A percentile compares a stretch with the other conserved stretches of the same genome.
phyloP scores from a whole-genome alignment of 1,140 invertebrate species.

The Drosophila virilis region DNA sequence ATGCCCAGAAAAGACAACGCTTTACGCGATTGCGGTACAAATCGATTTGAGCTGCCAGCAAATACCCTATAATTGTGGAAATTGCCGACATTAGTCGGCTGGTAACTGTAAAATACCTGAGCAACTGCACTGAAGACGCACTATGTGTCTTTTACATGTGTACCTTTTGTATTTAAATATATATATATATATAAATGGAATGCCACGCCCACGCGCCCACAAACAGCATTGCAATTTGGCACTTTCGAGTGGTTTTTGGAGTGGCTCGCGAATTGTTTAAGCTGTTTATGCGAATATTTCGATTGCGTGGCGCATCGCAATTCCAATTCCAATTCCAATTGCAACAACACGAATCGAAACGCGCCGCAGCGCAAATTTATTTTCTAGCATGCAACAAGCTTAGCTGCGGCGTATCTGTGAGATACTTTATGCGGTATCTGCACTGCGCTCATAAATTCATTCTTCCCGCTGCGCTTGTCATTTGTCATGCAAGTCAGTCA shows the following conservation, averaged over 20 bases:
- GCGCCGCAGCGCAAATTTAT: conserved; percentile 32
- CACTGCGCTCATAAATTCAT: conserved; percentile 75
- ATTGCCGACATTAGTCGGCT: neutral
- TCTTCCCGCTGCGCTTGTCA: conserved; percentile 46
- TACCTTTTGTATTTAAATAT: neutral
- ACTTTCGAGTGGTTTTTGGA: conserved; percentile 11
- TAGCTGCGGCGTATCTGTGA: conserved; percentile 45
- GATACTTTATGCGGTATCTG: conserved; percentile 80
- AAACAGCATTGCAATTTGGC: no score
- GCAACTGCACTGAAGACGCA: no score
- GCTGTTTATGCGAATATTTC: conserved; percentile 15
- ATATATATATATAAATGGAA: neutral
- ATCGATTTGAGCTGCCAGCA: neutral
- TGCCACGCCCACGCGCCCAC: conserved; percentile 5
- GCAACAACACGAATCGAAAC: conserved; percentile 32
- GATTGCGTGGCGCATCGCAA: conserved; percentile 24
- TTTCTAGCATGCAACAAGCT: conserved; percentile 52
- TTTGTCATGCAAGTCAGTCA: conserved; percentile 72
- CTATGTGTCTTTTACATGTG: neutral
- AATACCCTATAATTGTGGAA: conserved; percentile 51
- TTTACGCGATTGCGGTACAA: neutral
- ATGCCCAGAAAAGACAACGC: neutral
- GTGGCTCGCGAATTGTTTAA: conserved; percentile 25
- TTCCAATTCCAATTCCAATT: neutral
- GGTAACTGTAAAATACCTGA: neutral